Conservation (phyloP, 2,113 vertebrate genomes). For the Malaclemys terrapin region DNA sequence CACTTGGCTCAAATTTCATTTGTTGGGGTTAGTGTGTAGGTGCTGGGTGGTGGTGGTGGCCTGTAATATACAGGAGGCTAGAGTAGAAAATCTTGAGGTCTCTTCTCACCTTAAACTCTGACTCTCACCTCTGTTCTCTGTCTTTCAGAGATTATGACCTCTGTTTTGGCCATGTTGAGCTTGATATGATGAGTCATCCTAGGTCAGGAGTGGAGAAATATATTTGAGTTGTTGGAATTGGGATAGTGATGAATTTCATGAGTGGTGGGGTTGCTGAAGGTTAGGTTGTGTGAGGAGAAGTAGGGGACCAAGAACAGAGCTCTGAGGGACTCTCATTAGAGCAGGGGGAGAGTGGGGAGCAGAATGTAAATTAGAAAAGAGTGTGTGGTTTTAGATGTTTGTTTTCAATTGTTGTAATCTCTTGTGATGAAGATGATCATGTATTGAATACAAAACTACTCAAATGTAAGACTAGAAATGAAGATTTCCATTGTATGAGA, state of each 20-base stretch:
- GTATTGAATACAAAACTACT: no score
- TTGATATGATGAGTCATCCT: background rate
- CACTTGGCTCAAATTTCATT: background rate
- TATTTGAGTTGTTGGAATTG: background rate
- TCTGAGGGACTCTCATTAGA: background rate
- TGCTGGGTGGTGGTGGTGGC: background rate
- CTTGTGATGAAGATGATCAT: background rate
- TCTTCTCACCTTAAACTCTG: background rate
- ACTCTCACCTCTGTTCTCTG: background rate
- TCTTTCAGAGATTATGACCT: background rate
- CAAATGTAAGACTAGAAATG: no score
- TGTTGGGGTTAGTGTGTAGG: background rate
- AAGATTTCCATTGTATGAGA: no score
- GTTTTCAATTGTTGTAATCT: background rate
- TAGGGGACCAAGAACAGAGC: constrained; percentile 37
- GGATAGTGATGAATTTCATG: background rate
- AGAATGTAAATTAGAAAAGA: no score
- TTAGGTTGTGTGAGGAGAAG: background rate
- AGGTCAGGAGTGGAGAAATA: background rate
- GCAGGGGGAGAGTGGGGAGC: no score
- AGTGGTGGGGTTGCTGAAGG: background rate
- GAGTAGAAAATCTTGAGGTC: background rate
- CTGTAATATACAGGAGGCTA: background rate
- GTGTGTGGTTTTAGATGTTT: background rate
- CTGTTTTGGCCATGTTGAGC: background rate